Conservation (phyloP, 2,797 vertebrate species). For the Myotis pilosus region DNA sequence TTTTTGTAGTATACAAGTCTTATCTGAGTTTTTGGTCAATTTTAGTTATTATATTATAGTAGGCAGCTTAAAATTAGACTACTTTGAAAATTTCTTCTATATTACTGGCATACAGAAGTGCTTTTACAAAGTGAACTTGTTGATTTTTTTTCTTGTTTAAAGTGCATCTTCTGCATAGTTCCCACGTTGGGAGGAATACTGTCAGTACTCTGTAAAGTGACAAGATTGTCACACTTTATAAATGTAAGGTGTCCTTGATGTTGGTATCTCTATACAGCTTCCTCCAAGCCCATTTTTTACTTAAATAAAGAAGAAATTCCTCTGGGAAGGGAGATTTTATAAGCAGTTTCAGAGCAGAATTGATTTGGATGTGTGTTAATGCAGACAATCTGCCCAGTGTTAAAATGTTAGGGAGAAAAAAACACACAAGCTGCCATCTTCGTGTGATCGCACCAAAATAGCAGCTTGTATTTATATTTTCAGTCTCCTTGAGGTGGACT, state of each 20-base stretch:
- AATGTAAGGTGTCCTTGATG: constrained; percentile 11
- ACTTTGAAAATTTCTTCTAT: neutral
- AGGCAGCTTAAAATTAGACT: neutral
- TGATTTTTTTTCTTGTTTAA: neutral
- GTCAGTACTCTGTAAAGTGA: neutral
- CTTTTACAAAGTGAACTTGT: neutral
- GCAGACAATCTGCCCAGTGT: constrained; percentile 81
- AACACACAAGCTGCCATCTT: constrained; percentile 77
- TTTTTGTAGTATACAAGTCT: neutral
- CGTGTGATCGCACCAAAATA: constrained; percentile 79
- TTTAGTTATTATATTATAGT: constrained; percentile 9
- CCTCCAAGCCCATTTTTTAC: constrained; percentile 50
- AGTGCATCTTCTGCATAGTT: neutral
- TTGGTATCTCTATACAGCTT: constrained; percentile 6
- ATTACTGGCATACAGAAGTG: neutral
- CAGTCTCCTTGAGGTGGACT: constrained; percentile 79
- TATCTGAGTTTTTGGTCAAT: constrained; percentile 12
- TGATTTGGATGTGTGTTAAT: constrained; percentile 80
- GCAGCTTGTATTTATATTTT: constrained; percentile 80
- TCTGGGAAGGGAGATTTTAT: constrained; percentile 69
- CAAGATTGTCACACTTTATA: neutral
- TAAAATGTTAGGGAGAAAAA: constrained; percentile 78
- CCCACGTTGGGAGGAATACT: neutral
- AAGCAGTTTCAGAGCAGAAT: constrained; percentile 77
- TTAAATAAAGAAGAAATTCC: constrained; percentile 71